Base-by-base conservation (phyloP, 2,797 vertebrate species). In the Pangasius sanitwongsei region DNA sequence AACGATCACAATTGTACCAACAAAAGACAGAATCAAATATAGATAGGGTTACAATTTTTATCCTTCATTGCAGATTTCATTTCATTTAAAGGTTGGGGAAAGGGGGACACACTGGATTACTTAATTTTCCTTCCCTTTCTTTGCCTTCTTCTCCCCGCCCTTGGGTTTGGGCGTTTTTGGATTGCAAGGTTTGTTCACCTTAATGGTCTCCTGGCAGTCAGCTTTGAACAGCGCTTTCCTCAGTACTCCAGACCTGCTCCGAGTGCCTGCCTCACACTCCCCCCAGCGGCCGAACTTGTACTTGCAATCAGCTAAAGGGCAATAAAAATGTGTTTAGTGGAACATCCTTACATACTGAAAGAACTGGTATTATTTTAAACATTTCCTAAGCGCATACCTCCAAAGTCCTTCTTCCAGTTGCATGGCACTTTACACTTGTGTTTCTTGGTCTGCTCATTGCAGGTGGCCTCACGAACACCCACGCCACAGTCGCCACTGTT, bases 331-430 rank as follows among this genome's bases (percentile, higher is more conserved):
- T 20, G 59, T 20, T 78, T n/a, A 75, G 18, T 74, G 23, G 4
- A 41, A 63, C 20, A 31, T 80, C 15, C 6, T 85, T 55, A 44
- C 6, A 59, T 63, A 37, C 13, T 3, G 16, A 37, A 1, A 31
- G 20, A 59, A 61, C 37, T 31, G 9, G 25, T 25, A 57, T 3
- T 69, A 2, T 53, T 69, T 55, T 4, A 20, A 41, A 7, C 65
- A 55, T 34, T 70, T 70, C 31, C 23, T 55, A 48, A 50, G 57
- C 63, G 59, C 13, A 95, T 93, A 99, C 98, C 97, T 95, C 97
- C 97, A 69, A 99, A 98, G 91, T 97, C 97, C 93, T 98, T 99
- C 95, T 98, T 99, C 98, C 98, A 99, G 96, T 99, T 99, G 96
- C 98, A 99, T 67, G 98, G 98, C 89, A 99, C 96, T 94, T 96